These are phyloP conservation scores for Hirtodrosophila histrioides DNA, from an alignment of 2,888 invertebrate species.

Conservation along the genomic window DNA sequence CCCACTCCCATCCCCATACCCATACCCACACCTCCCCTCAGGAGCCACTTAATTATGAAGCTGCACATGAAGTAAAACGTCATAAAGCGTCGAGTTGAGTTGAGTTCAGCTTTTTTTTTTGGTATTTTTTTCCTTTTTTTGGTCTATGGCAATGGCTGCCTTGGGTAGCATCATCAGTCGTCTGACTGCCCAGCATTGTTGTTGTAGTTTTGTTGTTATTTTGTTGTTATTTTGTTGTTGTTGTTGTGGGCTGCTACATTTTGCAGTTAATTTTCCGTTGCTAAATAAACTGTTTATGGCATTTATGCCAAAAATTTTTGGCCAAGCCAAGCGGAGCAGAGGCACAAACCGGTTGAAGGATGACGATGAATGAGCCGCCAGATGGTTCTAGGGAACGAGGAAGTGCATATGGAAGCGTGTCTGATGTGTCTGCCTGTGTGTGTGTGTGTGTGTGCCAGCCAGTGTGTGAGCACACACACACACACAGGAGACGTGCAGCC, in stretches of 20 bases:
- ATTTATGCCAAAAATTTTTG: constrained; percentile 80
- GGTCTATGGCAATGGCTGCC: constrained; percentile 49
- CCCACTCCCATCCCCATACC: neutral
- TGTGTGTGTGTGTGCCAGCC: constrained; percentile 14
- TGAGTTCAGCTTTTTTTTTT: constrained; percentile 5
- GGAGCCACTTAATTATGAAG: constrained; percentile 77
- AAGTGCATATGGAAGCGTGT: constrained; percentile 14
- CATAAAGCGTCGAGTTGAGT: constrained; percentile 77
- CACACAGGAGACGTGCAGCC: constrained; percentile 31
- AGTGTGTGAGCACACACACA: constrained; percentile 51
- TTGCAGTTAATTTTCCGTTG: constrained; percentile 82
- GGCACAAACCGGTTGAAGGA: constrained; percentile 47
- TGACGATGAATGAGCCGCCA: constrained; percentile 52
- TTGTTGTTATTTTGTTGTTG: constrained; percentile 12
- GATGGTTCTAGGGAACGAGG: constrained; percentile 29
- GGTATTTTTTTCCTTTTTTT: constrained; percentile 22
- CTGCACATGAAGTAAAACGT: constrained; percentile 80
- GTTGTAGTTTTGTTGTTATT: constrained; percentile 23
- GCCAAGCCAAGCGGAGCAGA: constrained; percentile 37
- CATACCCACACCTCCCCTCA: constrained; percentile 9
- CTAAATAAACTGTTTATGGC: constrained; percentile 83
- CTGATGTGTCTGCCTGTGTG: constrained; percentile 8
- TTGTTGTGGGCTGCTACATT: constrained; percentile 58
- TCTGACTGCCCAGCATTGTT: constrained; percentile 47
- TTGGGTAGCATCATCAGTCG: constrained; percentile 68